Evolutionary conservation across 1,140 invertebrate species (phyloP), one percentile per base, ranked within the genome.

Genomic region (Diploscapter pachys): DNA sequence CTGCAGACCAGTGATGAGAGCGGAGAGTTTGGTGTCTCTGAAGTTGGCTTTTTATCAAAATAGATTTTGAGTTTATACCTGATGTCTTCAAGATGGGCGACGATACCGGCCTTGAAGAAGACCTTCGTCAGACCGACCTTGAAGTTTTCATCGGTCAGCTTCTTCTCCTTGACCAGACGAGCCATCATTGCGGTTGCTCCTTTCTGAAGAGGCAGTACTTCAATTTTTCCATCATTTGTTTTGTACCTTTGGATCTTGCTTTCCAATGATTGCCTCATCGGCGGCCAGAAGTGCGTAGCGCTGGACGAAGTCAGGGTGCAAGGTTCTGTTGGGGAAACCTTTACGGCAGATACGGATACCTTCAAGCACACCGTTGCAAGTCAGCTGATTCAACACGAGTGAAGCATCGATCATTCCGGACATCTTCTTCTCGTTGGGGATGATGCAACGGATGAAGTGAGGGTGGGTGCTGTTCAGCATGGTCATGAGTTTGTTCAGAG

Each of bases 331-430:
- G 90, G 97, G 97, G 92, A 99, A 99, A 88, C 97, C 97, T 91
- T 99, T 99, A 89, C 97, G 92, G 89, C 97, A 99, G 90, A 99
- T 99, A 95, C 97, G 95, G 90, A 99, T 99, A 90, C 97, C 97
- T 92, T 99, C 97, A 90, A 99, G 93, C 89, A 99, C 97, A 96
- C 96, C 96, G 91, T 99, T 99, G 93, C 96, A 99, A 81, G 95
- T 97, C 84, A 99, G 90, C 90, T 99, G 96, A 66, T 83, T 83
- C 4, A 83, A 77, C 8, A 85, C 83, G 5, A 83, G 69, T 2
- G 73, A 59, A 55, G 82, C 82, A 69, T 83, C 78, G 52, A 81
- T 82, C 51, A 81, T 82, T 89, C 90, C 89, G 85, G 94, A 90
- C 77, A 96, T 94, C 85, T 99, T 99, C 90, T 94, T 90, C 89